These are phyloP conservation scores for Thelaira solivaga DNA, from an alignment of 2,888 invertebrate species.

Conservation along the genomic window DNA sequence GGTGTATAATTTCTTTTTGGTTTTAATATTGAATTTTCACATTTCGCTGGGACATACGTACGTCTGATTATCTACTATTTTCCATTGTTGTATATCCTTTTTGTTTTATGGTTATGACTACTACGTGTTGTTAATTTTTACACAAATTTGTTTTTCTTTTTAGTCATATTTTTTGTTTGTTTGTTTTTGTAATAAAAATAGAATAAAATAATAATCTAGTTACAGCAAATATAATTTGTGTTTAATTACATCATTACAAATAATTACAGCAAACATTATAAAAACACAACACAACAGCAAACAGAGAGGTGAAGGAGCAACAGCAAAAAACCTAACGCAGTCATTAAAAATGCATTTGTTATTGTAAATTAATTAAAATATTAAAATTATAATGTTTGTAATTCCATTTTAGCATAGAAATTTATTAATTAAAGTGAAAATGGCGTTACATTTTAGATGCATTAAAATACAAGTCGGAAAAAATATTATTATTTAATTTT, in stretches of 20 bases:
- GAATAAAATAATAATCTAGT: background rate
- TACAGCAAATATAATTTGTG: background rate
- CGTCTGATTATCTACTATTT: too few relatives aligned
- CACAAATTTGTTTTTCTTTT: background rate
- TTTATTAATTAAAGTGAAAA: background rate
- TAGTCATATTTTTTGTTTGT: conserved; percentile 22
- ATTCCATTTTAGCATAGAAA: background rate
- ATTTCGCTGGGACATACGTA: too few relatives aligned
- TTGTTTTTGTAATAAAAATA: conserved; percentile 17
- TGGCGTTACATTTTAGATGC: too few relatives aligned
- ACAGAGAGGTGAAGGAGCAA: background rate
- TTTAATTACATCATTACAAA: conserved; percentile 56
- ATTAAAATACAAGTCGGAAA: too few relatives aligned
- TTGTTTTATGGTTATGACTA: conserved; percentile 36
- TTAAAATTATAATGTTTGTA: too few relatives aligned
- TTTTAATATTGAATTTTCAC: too few relatives aligned
- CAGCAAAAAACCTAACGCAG: background rate
- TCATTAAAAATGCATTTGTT: conserved; percentile 28
- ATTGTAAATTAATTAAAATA: background rate
- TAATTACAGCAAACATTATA: conserved; percentile 37
- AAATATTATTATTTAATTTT: too few relatives aligned
- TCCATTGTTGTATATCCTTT: conserved; percentile 7
- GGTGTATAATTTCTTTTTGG: too few relatives aligned
- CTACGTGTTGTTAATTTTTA: conserved; percentile 19
- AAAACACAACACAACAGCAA: too few relatives aligned